Base-by-base conservation (phyloP, 2,888 invertebrate genomes). In the Pyrrhia umbra region DNA sequence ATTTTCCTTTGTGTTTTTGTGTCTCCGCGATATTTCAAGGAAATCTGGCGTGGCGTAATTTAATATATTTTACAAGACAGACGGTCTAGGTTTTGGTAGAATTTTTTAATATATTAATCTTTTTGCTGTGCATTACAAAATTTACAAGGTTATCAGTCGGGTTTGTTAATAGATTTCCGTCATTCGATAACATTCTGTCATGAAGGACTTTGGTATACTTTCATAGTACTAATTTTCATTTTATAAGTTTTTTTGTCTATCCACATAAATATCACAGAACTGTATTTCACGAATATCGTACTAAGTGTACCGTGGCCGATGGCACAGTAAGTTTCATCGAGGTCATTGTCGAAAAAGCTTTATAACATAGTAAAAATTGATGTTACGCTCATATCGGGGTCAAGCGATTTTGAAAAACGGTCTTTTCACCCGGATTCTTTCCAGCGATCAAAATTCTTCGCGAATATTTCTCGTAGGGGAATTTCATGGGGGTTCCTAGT, bases 1-100 rank as follows among this genome's bases (percentile, higher is more conserved):
- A 71, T 80, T 79, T 76, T 79, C 61, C 71, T 69, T 78, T 80
- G 79, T 82, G 77, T 79, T 77, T 69, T 42, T 52, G 34, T 40
- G 55, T 65, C 40, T 69, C 23, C 13, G 30, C 50, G 18, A 75
- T 70, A 51, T 55, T 54, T 69, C 42, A 70, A 56, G 46, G 37
- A 51, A 75, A 75, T 75, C 63, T 75, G 42, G 23, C n/a, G 40
- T 75, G 37, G 37, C 18, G 68, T 55, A 60, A 68, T 69, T 60
- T 37, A 20, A 54, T 75, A 30, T 54, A 49, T 47, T 42, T 27
- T 8, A 16, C 10, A 21, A 34, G 27, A 21, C 39, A 13, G 23
- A 15, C 23, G 51, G 16, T 52, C 43, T 68, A 45, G 69, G 34
- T 68, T 66, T 50, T 54, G 20, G 51, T 56, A 21, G 1, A 16